phyloP scores from a whole-genome alignment of 2,113 vertebrate genomes.

The Chaetorhynchus papuensis region DNA sequence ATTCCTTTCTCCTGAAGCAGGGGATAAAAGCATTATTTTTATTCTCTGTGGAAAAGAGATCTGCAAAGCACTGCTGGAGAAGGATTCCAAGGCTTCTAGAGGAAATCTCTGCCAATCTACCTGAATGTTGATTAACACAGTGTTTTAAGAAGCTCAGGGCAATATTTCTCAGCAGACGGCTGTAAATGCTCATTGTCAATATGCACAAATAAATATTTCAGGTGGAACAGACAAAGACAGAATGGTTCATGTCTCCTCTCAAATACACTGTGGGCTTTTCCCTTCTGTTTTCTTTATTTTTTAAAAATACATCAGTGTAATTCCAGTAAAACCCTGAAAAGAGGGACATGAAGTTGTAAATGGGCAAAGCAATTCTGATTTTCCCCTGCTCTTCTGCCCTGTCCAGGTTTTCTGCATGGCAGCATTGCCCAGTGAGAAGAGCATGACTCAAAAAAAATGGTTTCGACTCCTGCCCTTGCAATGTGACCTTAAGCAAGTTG shows the following conservation, averaged over 20 bases:
- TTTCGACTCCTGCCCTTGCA: background rate
- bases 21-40: background rate
- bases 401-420: background rate
- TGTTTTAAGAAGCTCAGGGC: constrained; percentile 18
- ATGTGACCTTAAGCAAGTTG: background rate
- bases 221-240: background rate
- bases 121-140: background rate
- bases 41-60: background rate
- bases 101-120: background rate
- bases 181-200: constrained; percentile 58
- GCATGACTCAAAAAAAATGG: background rate
- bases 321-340: background rate
- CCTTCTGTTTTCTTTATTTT: background rate
- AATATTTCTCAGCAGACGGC: constrained; percentile 15
- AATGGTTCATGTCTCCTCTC: background rate
- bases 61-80: background rate
- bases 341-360: background rate
- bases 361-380: background rate
- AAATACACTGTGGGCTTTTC: background rate
- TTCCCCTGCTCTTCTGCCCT: background rate
- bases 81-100: background rate
- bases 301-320: background rate
- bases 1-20: background rate
- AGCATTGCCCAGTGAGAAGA: background rate
- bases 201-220: constrained; percentile 56